phyloP scores from a whole-genome alignment of 1,140 invertebrate species.

The Ectropis grisescens region DNA sequence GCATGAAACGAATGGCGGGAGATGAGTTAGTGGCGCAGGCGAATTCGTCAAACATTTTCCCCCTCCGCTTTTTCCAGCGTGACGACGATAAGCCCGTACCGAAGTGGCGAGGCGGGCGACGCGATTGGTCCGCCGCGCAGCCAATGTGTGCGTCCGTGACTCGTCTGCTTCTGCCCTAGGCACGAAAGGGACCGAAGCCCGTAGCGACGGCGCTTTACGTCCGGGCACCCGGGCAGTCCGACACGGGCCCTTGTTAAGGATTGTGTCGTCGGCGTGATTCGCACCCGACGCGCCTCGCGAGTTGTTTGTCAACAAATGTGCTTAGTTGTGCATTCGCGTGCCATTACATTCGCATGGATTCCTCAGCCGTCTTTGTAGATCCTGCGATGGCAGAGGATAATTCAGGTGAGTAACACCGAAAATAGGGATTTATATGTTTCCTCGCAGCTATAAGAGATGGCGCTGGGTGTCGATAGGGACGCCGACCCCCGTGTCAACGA shows the following conservation, averaged over 20 bases:
- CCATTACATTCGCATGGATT: constrained; percentile 11
- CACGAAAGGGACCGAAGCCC: constrained; percentile 46
- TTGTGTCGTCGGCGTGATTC: constrained; percentile 33
- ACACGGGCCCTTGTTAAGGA: constrained; percentile 48
- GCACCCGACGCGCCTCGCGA: constrained; percentile 20
- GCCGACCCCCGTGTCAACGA: constrained; percentile 34
- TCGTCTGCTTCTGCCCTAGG: constrained; percentile 37
- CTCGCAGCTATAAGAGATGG: constrained; percentile 32
- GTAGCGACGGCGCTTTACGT: background rate
- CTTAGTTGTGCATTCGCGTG: constrained; percentile 30
- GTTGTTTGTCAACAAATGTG: constrained; percentile 39
- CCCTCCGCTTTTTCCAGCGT: constrained; percentile 45
- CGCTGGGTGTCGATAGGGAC: constrained; percentile 24
- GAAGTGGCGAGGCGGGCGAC: constrained; percentile 18
- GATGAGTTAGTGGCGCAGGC: constrained; percentile 29
- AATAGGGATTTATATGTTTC: constrained; percentile 14
- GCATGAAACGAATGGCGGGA: constrained; percentile 42
- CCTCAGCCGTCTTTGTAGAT: no score
- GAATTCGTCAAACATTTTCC: constrained; percentile 46
- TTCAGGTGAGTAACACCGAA: constrained; percentile 54
- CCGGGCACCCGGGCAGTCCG: constrained; percentile 28
- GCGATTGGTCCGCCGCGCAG: constrained; percentile 31
- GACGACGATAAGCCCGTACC: constrained; percentile 31
- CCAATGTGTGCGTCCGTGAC: constrained; percentile 27
- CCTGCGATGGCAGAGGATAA: constrained; percentile 6